A percentile compares a stretch with the other conserved stretches of the same genome.
These are phyloP conservation scores for Drosophila sturtevanti DNA, from an alignment of 1,140 invertebrate species.

Conservation along the genomic window DNA sequence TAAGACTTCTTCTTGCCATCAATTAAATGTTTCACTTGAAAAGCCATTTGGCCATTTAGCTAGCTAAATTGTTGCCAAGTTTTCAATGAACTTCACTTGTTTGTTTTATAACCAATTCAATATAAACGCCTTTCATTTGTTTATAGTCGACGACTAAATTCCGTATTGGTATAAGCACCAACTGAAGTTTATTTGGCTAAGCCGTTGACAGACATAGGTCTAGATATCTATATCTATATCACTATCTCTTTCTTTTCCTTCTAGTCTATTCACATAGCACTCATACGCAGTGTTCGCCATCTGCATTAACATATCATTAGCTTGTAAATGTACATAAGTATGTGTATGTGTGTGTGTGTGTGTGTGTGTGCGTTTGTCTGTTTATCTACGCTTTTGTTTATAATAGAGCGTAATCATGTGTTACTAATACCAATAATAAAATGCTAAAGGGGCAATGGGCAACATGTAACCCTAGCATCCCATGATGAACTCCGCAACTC, in stretches of 20 bases:
- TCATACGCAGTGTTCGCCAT: constrained; percentile 73
- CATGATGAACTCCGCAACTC: constrained; percentile 29
- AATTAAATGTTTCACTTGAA: constrained; percentile 59
- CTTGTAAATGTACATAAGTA: not conserved
- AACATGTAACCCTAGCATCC: constrained; percentile 61
- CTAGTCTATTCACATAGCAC: constrained; percentile 30
- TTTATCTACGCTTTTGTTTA: constrained; percentile 75
- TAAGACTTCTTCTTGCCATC: constrained; percentile 24
- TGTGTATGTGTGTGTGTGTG: not conserved
- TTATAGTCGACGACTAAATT: constrained; percentile 41
- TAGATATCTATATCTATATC: constrained; percentile 26
- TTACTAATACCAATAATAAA: constrained; percentile 79
- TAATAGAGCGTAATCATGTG: constrained; percentile 78
- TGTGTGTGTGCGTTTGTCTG: constrained; percentile 58
- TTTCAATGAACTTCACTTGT: constrained; percentile 39
- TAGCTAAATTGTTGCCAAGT: not conserved
- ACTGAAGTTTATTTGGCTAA: constrained; percentile 69
- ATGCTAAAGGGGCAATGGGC: constrained; percentile 50
- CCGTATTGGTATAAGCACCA: constrained; percentile 16
- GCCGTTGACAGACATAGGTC: constrained; percentile 77
- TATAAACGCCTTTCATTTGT: constrained; percentile 15
- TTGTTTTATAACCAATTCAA: not conserved
- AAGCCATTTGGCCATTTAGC: constrained; percentile 26
- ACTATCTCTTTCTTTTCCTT: constrained; percentile 7
- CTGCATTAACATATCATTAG: constrained; percentile 80